Evolutionary conservation across 2,888 invertebrate species (phyloP), one percentile per base, ranked within the genome.

Genomic region (Platycnemis pennipes): DNA sequence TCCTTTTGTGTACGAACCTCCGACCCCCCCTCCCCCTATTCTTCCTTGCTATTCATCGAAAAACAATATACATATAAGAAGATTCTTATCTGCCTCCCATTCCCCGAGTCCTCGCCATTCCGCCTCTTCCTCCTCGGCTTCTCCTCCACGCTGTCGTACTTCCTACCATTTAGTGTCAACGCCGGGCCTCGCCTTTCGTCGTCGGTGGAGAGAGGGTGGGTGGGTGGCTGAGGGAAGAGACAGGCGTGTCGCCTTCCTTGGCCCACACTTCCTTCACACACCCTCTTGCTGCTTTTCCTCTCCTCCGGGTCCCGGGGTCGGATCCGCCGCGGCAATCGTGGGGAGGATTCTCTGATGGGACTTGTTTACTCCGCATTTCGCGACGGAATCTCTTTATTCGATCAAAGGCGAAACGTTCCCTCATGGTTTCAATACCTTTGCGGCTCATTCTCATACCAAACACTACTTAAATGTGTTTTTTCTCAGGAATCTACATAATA

Each of bases 31-130:
- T 8, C n/a, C 8, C n/a, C 63, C 22, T 69, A 44, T 26, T n/a
- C 86, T 8, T 46, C n/a, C 91, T 44, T 42, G 26, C 63, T 91
- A 91, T 91, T 91, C 91, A 91, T 91, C 91, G 63, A 91, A 56
- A 91, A 91, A 91, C 31, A 91, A 44, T 37, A 45, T 88, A 88
- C 31, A n/a, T 88, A 69, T 91, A 91, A 44, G 37, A 63, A 56
- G 91, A 91, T 91, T 44, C 91, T 91, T 91, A 91, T 91, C 91
- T 91, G 13, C 11, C n/a, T n/a, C 16, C 26, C 77, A 3, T 37
- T 44, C 26, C n/a, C n/a, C 63, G 63, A 26, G 63, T 22, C 63
- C 26, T 26, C 26, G 26, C 63, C 22, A 7, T 19, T 26, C n/a
- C 37, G 22, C 16, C 86, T 44, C 86, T 13, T 86, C 42, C 44